Base-by-base conservation (phyloP, 2,888 invertebrate genomes). In the Pristionchus maxplancki region DNA sequence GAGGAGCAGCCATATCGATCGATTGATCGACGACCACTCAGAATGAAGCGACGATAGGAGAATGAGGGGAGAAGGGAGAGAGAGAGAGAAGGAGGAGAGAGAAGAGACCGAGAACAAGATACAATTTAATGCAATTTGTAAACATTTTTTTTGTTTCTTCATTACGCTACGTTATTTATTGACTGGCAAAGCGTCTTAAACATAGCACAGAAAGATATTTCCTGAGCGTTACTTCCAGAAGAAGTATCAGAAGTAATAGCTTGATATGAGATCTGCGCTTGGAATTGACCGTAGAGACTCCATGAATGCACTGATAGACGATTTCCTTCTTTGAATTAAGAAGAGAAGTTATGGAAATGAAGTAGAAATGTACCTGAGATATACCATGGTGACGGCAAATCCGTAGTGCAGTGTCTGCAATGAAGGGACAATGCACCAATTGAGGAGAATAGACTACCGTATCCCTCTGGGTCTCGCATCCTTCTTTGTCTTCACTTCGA, bases 381-480 rank as follows among this genome's bases (percentile, higher is more conserved):
- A 24, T 81, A 81, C 81, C 81, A 81, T 48, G 48, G 50, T 0
- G 81, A 81, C 5, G 81, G 81, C 11, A 81, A 50, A 81, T 81
- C 81, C 11, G 48, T 81, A 1, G 81, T 37, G 81, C 81, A 81
- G 15, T 81, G 81, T 28, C 81, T 81, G 50, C 4, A 81, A 50
- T 44, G 50, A 17, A 28, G n/a, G 3, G 28, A 17, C 15, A 31
- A 24, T 11, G 15, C 17, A 48, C 24, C 9, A 31, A 48, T n/a
- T 3, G n/a, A 50, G 4, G 0, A 31, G 24, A 17, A 13, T 15
- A 6, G n/a, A 17, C 50, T 81, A 81, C 81, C 81, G 81, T 81
- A 81, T 81, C 28, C 81, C 81, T 50, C 81, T 11, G 24, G 81
- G 81, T 81, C 81, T 48, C 24, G 81, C 81, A 50, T 81, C 81